Evolutionary conservation across 2,113 vertebrate genomes (phyloP), one percentile per base, ranked within the genome.

Genomic region (Acrocephalus kingi): DNA sequence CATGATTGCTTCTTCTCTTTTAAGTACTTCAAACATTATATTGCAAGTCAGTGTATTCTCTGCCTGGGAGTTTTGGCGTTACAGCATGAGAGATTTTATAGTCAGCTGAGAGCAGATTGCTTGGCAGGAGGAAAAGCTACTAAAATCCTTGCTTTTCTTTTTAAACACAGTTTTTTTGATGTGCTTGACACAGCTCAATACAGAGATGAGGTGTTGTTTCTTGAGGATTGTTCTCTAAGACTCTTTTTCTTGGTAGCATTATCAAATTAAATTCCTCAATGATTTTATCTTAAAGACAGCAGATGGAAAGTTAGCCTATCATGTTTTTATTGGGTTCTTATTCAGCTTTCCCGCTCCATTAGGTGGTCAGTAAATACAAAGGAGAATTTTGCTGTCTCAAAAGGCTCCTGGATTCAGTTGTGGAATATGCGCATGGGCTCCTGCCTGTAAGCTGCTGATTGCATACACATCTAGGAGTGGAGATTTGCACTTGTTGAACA

Each of bases 81-180:
- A 71, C 19, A 90, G 25, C 61, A 11, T 64, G 76, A 90, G 90
- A 52, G 56, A 49, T 94, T 93, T 88, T 89, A 41, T 85, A 91
- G 86, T 78, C 3, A 3, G 23, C 61, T 68, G 66, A 87, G 69
- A 93, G 88, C 80, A 94, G 86, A 86, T 81, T 87, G 75, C 77
- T 96, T 89, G 87, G 77, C 84, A 91, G 81, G 54, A 87, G 54
- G n/a, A 93, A 91, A 91, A 93, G 49, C 66, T 91, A 75, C 41
- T n/a, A 55, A 84, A 95, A 41, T 52, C 22, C 4, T 56, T 69
- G 18, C 1, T 72, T 39, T 33, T 20, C 24, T 59, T 46, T 62
- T 45, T 20, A 30, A 59, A 51, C n/a, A 25, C 9, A 25, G 25
- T 25, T 28, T 66, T 84, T 77, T 69, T 59, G 6, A 14, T 80